Evolutionary conservation across 2,797 vertebrate species (phyloP).

Genomic region (Centropyge bicolor): DNA sequence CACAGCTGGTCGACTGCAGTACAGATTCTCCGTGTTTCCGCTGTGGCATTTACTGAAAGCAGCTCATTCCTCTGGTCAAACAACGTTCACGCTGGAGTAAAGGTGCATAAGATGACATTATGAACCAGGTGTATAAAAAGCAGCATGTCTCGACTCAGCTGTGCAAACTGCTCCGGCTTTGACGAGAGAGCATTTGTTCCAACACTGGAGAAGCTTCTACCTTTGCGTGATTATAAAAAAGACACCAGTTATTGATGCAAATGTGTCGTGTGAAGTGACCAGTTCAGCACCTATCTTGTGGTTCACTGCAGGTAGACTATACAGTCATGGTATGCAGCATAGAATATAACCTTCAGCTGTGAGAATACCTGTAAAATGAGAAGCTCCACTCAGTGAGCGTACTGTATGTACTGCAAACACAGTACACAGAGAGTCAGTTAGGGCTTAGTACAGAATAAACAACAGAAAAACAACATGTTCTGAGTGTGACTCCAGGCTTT

Average conservation of each 20-base stretch:
- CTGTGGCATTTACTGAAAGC: background rate
- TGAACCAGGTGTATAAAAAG: background rate
- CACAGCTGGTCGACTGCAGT: slow-evolving; percentile 57
- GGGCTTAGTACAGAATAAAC: slow-evolving; percentile 27
- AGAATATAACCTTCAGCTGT: background rate
- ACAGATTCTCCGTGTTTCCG: background rate
- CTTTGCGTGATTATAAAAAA: background rate
- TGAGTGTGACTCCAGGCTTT: slow-evolving; percentile 39
- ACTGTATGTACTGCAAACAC: background rate
- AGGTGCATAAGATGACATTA: background rate
- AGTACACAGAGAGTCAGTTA: slow-evolving; percentile 35
- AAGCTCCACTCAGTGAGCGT: background rate
- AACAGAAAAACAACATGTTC: slow-evolving; percentile 36
- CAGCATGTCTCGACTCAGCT: background rate
- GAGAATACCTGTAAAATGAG: background rate
- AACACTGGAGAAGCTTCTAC: background rate
- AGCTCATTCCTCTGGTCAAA: background rate
- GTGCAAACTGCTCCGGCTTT: too few relatives aligned
- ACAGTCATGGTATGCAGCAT: background rate
- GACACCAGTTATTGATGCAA: background rate
- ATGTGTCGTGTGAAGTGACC: background rate
- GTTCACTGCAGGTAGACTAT: background rate
- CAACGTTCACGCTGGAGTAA: background rate
- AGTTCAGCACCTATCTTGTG: background rate
- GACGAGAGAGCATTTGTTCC: background rate